phyloP scores from a whole-genome alignment of 1,140 invertebrate species.

The Zaprionus camerounensis region DNA sequence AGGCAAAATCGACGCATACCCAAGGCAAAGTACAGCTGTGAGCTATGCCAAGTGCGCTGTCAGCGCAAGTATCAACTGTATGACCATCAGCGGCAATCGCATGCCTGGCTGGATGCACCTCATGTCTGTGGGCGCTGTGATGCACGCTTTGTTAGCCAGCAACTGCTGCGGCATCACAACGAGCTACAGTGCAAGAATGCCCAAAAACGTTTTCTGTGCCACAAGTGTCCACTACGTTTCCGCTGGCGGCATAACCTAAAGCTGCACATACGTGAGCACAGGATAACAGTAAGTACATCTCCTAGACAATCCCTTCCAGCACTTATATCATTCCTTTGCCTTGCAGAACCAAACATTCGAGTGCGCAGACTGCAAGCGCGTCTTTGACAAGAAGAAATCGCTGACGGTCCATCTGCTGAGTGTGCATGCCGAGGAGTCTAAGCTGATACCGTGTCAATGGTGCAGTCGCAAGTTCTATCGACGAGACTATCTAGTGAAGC shows the following conservation, averaged over 20 bases:
- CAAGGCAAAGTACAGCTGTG: slow-evolving; percentile 77
- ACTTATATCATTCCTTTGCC: neutral
- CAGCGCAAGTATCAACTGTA: slow-evolving; percentile 78
- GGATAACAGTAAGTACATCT: slow-evolving; percentile 52
- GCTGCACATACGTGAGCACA: slow-evolving; percentile 64
- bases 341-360: slow-evolving; percentile 75
- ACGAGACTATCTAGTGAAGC: slow-evolving; percentile 84
- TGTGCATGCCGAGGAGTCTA: slow-evolving; percentile 84
- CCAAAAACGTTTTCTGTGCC: slow-evolving; percentile 71
- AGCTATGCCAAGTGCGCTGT: slow-evolving; percentile 84
- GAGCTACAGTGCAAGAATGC: slow-evolving; percentile 74
- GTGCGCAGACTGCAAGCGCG: slow-evolving; percentile 85
- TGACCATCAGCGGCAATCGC: slow-evolving; percentile 65
- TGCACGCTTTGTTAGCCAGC: slow-evolving; percentile 63
- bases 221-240: slow-evolving; percentile 74
- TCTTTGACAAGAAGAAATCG: slow-evolving; percentile 85
- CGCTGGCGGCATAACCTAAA: slow-evolving; percentile 80
- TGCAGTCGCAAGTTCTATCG: slow-evolving; percentile 86
- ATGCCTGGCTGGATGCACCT: slow-evolving; percentile 69
- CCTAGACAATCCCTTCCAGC: neutral
- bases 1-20: slow-evolving; percentile 27
- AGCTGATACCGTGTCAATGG: slow-evolving; percentile 83
- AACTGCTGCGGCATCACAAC: slow-evolving; percentile 70
- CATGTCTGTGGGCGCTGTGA: slow-evolving; percentile 73
- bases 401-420: slow-evolving; percentile 85